Base-by-base conservation (phyloP, 1,140 invertebrate genomes). In the Centruroides sculpturatus region DNA sequence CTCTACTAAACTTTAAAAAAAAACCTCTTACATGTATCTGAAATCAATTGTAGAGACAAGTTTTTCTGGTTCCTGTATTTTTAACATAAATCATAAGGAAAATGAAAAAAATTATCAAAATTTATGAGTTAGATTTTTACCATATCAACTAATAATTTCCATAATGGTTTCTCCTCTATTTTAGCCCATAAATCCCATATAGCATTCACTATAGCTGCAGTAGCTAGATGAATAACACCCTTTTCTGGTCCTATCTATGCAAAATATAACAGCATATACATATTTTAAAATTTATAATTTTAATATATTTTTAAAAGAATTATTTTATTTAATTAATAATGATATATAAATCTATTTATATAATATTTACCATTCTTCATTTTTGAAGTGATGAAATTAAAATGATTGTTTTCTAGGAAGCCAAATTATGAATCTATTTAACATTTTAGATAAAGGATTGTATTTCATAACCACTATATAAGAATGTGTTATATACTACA, bases 171-270 rank as follows among this genome's bases (percentile, higher is more conserved):
- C 4, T 80, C 78, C 70, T 90, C 83, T 1, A 87, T 76, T 69
- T 85, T 81, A 3, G 83, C 89, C 89, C 90, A 92, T 35, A 94
- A 74, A 74, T 95, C 92, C 91, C 91, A 95, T 3, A 94, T 70
- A 7, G 89, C 85, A 74, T 94, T 95, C 2, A 92, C 71, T 54
- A 95, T 82, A 7, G 88, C 91, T 3, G 86, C 89, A n/a, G 82
- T 82, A 0, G 90, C 91, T 59, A 94, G 74, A 77, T 94, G 90
- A 10, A 83, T 82, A 0, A 89, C 90, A 36, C 92, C 91, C 77
- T 93, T 94, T 71, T 94, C 90, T 35, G 91, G 91, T 8, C 91
- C 92, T 59, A 94, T 78, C 87, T 89, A 67, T 57, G 64, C 58
- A 53, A 8, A 56, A 51, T 9, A 23, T n/a, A 4, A 23, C 23